Base-by-base conservation (phyloP, 2,113 vertebrate genomes). In the Lampris incognitus region DNA sequence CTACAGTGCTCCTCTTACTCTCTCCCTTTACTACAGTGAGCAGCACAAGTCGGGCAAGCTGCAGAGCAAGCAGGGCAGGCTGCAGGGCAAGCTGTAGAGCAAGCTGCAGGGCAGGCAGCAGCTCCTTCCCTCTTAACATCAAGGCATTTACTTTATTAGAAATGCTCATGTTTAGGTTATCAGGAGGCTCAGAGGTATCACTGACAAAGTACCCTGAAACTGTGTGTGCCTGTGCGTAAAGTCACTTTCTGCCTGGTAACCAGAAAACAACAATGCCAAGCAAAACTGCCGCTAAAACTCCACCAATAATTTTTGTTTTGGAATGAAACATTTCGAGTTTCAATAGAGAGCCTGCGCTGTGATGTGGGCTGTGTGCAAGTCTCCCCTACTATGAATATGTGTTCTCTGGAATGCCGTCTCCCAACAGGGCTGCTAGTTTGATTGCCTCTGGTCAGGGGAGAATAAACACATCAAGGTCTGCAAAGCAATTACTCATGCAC, bases 91-190 rank as follows among this genome's bases (percentile, higher is more conserved):
- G 4, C 6, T 40, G 57, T 36, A 59, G 36, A 40, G 37, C 57
- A 59, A 1, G n/a, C 24, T 24, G 24, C 24, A 59, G 40, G 36
- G 52, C 40, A 52, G 67, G 72, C 44, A 74, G 74, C 72, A 68
- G n/a, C 7, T 46, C 7, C 1, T 46, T 46, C 77, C 13, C 68
- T 38, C 79, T 79, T 64, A 56, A 61, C 13, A 42, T 68, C 62
- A 79, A 73, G 69, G 63, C 39, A 66, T 76, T 81, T 55, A 58
- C 5, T 56, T 55, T 72, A 3, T 2, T 36, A 36, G 40, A 77
- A 78, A 69, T 37, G 0, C 37, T 78, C n/a, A 52, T 4, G 11
- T 57, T 7, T 62, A 41, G 24, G 24, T 24, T 24, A 24, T 24
- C 24, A 24, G 24, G 24, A 24, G 24, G 24, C 24, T 24, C 24